Percentiles rank a stretch among this genome's conserved stretches.
Conservation (phyloP, 2,888 invertebrate genomes). For the Mamestra brassicae region DNA sequence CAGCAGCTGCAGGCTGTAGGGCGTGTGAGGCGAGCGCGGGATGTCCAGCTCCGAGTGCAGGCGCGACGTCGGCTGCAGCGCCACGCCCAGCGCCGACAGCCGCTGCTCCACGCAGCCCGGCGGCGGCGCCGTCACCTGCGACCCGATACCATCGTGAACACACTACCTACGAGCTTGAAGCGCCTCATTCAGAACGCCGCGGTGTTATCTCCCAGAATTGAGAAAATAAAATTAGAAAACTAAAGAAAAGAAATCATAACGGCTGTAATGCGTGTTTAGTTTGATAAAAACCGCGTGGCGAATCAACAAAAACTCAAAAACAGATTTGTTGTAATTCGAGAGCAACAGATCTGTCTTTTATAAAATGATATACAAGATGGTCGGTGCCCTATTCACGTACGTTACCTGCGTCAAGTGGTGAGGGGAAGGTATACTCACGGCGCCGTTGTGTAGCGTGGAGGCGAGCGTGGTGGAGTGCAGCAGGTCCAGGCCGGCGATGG, state of each 20-base stretch:
- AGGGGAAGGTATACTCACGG: conserved; percentile 74
- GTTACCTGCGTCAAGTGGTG: not conserved
- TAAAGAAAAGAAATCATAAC: not conserved
- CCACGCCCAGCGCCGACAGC: conserved; percentile 94
- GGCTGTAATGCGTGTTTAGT: not conserved
- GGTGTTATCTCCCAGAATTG: not conserved
- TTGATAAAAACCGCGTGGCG: conserved; percentile 1
- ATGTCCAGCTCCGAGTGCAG: conserved; percentile 96
- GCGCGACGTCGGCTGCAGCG: conserved; percentile 91
- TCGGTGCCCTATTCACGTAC: conserved; percentile 22
- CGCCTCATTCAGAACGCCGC: not conserved
- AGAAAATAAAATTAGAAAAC: not conserved
- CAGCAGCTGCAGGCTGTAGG: conserved; percentile 96
- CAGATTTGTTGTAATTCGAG: conserved; percentile 27
- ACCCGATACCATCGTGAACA: not conserved
- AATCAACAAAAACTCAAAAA: conserved; percentile 31
- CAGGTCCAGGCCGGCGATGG: conserved; percentile 96
- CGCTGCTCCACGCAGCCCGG: conserved; percentile 98
- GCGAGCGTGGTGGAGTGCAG: conserved; percentile 97
- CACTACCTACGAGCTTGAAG: not conserved
- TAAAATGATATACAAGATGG: conserved; percentile 38
- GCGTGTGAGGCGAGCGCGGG: conserved; percentile 94
- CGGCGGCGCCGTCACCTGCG: conserved; percentile 93
- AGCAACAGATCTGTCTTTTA: conserved; percentile 34
- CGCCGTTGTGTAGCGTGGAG: conserved; percentile 95